Evolutionary conservation across 2,888 invertebrate genomes (phyloP), one percentile per base, ranked within the genome.

Genomic region (Perizoma flavofasciatum): DNA sequence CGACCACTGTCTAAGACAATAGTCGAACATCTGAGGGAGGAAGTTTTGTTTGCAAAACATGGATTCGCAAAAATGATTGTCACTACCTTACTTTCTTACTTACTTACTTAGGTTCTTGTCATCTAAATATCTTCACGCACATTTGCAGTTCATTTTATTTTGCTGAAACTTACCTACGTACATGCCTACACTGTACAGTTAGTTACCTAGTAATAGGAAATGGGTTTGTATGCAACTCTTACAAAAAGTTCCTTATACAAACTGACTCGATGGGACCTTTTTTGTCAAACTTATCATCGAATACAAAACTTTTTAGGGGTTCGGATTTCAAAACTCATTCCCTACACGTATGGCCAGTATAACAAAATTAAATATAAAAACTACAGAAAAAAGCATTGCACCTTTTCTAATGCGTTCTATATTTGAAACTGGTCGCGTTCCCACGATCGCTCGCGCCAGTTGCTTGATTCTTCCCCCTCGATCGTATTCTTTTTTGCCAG

Each of bases 401-500:
- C 89, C 91, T 92, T 91, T 91, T 88, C 88, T 89, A 89, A 89
- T 86, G 85, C 85, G 88, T 87, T 88, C 86, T 87, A 86, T 85
- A 88, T 87, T 88, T 86, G 85, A 86, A 87, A 86, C 86, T 85
- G 85, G 88, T 85, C 82, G 83, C 85, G 87, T 92, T 92, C 92
- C 92, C 92, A 92, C 92, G 92, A 81, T 90, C 86, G 86, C 86
- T 84, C 86, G 87, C 91, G 92, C 89, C 90, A 92, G 91, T 92
- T 92, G 92, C 78, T 77, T 79, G 80, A 83, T 81, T 85, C 86
- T 87, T 75, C 82, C 83, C 88, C 89, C 83, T 84, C 79, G 75
- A 79, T 78, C 59, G 82, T 77, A 79, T 81, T 77, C 78, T 82
- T 85, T 82, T 81, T 81, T 77, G 77, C 78, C 72, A 81, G 83